These are phyloP conservation scores for Diceros bicornis DNA, from an alignment of 2,797 vertebrate genomes.

Conservation along the genomic window DNA sequence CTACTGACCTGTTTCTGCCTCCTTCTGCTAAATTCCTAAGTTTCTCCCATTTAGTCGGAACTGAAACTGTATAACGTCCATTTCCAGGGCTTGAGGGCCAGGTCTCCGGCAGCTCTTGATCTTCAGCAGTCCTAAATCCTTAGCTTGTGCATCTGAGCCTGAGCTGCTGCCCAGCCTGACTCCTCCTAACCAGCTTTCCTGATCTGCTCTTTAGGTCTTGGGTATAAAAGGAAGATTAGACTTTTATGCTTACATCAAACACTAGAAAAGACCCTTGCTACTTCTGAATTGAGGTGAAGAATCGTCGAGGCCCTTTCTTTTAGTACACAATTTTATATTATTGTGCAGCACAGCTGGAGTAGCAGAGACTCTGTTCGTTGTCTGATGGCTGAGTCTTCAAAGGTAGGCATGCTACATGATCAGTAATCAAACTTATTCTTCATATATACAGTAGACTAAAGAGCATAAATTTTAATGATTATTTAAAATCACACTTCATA, in stretches of 20 bases:
- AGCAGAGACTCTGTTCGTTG: background rate
- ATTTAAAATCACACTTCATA: background rate
- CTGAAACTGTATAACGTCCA: background rate
- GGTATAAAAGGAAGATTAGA: background rate
- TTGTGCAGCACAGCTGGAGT: background rate
- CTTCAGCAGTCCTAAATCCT: background rate
- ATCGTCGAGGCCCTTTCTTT: background rate
- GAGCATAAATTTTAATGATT: background rate
- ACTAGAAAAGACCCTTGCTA: background rate
- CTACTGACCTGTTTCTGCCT: background rate
- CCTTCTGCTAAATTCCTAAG: background rate
- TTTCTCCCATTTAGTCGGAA: background rate
- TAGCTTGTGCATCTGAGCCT: background rate
- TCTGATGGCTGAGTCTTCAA: background rate
- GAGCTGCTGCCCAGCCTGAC: background rate
- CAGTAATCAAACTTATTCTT: background rate
- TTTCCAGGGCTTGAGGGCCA: background rate
- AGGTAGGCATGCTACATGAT: background rate
- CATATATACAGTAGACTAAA: background rate
- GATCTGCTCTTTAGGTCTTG: background rate
- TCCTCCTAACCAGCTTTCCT: background rate
- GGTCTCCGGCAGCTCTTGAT: background rate
- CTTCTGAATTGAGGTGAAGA: background rate
- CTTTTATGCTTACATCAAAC: background rate
- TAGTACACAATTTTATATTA: background rate